These are phyloP conservation scores for Meghimatium bilineatum DNA, from an alignment of 2,888 invertebrate genomes.

Conservation along the genomic window DNA sequence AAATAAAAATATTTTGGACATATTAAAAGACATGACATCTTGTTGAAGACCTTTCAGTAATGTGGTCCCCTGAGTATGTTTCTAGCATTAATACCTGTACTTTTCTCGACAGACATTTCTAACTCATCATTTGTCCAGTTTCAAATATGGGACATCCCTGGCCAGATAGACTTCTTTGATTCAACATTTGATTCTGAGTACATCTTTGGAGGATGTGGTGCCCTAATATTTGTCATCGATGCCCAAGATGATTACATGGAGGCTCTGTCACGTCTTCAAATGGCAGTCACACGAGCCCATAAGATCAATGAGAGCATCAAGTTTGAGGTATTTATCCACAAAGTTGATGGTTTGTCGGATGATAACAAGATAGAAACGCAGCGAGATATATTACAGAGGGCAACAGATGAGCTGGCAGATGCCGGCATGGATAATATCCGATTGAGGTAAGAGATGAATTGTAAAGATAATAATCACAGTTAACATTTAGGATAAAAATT, in stretches of 20 bases:
- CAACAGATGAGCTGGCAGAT: constrained; percentile 94
- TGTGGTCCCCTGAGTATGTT: background rate
- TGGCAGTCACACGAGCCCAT: constrained; percentile 94
- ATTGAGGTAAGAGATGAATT: constrained; percentile 65
- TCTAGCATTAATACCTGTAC: background rate
- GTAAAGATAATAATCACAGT: background rate
- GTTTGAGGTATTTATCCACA: constrained; percentile 98
- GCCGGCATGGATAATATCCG: constrained; percentile 81
- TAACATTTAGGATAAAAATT: background rate
- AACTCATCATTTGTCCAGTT: constrained; percentile 99
- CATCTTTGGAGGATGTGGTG: constrained; percentile 97
- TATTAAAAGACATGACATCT: too few relatives aligned
- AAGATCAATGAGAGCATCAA: constrained; percentile 96
- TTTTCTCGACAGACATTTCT: constrained; percentile 85
- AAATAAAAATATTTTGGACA: too few relatives aligned
- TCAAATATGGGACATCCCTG: constrained; percentile 99
- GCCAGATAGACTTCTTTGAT: constrained; percentile 98
- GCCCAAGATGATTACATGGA: constrained; percentile 99
- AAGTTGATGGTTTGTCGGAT: constrained; percentile 98
- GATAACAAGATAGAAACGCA: constrained; percentile 99
- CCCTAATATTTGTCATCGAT: constrained; percentile 98
- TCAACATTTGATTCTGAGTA: constrained; percentile 95
- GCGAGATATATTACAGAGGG: constrained; percentile 96
- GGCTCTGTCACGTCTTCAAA: constrained; percentile 92
- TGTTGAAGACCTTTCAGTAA: background rate